Evolutionary conservation across 1,140 invertebrate genomes (phyloP).

Genomic region (Ruditapes philippinarum): DNA sequence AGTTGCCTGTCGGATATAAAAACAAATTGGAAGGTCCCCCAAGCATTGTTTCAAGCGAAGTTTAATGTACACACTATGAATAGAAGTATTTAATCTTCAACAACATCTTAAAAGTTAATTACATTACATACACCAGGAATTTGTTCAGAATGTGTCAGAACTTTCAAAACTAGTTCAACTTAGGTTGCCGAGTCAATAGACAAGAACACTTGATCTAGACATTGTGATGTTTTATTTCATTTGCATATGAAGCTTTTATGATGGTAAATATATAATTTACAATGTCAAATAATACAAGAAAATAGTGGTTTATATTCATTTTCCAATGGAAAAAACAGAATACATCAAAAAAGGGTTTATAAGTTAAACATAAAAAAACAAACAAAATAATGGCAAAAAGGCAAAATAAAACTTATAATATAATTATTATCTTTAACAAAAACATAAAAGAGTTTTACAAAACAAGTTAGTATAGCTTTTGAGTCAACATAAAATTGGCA

Average conservation of each 20-base stretch:
- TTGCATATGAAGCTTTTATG: constrained; percentile 13
- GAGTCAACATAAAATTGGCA: not conserved
- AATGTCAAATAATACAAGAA: constrained; percentile 6
- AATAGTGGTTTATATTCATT: not conserved
- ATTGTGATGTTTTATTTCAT: constrained; percentile 29
- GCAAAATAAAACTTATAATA: not conserved
- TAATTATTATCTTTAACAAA: not conserved
- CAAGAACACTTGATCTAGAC: too few relatives aligned
- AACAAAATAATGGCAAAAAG: not conserved
- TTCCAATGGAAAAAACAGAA: not conserved
- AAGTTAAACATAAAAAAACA: not conserved
- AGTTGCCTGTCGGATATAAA: too few relatives aligned
- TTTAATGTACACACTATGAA: too few relatives aligned
- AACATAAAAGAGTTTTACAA: too few relatives aligned
- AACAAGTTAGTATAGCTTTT: not conserved
- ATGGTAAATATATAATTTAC: not conserved
- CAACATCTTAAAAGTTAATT: too few relatives aligned
- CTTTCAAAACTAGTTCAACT: too few relatives aligned
- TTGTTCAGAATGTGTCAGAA: too few relatives aligned
- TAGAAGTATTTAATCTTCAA: too few relatives aligned
- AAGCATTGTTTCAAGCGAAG: too few relatives aligned
- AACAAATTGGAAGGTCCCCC: too few relatives aligned
- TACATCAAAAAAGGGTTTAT: not conserved
- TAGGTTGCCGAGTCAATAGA: too few relatives aligned
- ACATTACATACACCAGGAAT: too few relatives aligned